Percentiles rank a stretch among this genome's conserved stretches.
phyloP scores from a whole-genome alignment of 2,113 vertebrate genomes.

The Pelobates fuscus region DNA sequence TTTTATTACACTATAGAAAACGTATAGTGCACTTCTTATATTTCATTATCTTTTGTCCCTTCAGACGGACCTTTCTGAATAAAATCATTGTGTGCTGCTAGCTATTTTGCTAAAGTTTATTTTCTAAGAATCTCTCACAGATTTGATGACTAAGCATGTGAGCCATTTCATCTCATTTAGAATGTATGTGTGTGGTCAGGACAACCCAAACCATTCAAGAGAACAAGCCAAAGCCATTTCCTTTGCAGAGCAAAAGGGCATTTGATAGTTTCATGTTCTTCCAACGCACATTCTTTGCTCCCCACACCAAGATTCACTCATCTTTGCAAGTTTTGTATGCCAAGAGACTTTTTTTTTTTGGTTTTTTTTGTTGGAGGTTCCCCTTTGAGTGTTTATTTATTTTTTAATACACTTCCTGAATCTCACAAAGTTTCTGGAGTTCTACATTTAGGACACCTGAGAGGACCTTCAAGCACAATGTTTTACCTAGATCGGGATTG shows the following conservation, averaged over 20 bases:
- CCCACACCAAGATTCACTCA: slow-evolving; percentile 29
- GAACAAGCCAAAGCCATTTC: slow-evolving; percentile 40
- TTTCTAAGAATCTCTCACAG: slow-evolving; percentile 19
- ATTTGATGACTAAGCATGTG: slow-evolving; percentile 35
- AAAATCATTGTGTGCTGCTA: not conserved
- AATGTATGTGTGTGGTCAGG: slow-evolving; percentile 45
- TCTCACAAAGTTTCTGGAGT: too few relatives aligned
- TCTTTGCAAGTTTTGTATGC: slow-evolving; percentile 25
- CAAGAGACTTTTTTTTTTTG: not conserved
- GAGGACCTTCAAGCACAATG: too few relatives aligned
- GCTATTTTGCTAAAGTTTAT: too few relatives aligned
- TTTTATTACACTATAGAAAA: too few relatives aligned
- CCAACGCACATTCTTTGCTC: slow-evolving; percentile 44
- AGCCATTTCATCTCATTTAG: not conserved
- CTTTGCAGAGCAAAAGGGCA: slow-evolving; percentile 29
- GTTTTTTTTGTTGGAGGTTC: slow-evolving; percentile 3
- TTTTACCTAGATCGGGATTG: too few relatives aligned
- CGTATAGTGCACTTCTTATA: too few relatives aligned
- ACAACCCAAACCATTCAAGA: not conserved
- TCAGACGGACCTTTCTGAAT: too few relatives aligned
- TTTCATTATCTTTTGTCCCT: too few relatives aligned
- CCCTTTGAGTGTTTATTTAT: too few relatives aligned
- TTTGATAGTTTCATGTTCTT: slow-evolving; percentile 36
- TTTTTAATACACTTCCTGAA: not conserved
- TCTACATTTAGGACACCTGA: too few relatives aligned